phyloP scores from a whole-genome alignment of 1,140 invertebrate genomes.

The Plectus sambesii region DNA sequence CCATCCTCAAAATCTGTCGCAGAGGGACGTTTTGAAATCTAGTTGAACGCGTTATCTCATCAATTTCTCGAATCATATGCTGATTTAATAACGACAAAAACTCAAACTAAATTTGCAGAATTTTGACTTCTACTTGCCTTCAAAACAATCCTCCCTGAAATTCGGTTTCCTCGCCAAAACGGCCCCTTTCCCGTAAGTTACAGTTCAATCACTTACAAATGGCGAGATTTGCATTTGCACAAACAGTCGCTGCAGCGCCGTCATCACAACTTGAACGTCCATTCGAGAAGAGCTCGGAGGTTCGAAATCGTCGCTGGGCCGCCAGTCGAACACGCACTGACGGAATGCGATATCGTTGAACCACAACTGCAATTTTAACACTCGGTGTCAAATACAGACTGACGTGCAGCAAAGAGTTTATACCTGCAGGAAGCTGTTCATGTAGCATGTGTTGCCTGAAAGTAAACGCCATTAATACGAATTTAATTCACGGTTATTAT shows the following conservation, averaged over 20 bases:
- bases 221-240: slow-evolving; percentile 36
- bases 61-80: no score
- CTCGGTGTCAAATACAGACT: slow-evolving; percentile 11
- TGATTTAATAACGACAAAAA: no score
- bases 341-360: slow-evolving; percentile 41
- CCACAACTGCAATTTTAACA: slow-evolving; percentile 29
- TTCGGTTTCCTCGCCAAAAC: no score
- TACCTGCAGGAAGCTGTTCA: slow-evolving; percentile 43
- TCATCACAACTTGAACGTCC: slow-evolving; percentile 38
- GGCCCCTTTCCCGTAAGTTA: no score
- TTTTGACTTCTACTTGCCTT: no score
- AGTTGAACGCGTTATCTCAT: no score
- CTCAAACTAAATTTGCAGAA: no score
- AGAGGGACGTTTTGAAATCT: no score
- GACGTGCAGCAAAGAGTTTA: not conserved
- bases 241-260: slow-evolving; percentile 33
- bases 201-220: slow-evolving; percentile 27
- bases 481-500: no score
- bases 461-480: no score
- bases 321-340: slow-evolving; percentile 37
- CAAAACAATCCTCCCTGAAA: no score
- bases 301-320: slow-evolving; percentile 17
- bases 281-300: slow-evolving; percentile 27
- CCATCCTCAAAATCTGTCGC: no score
- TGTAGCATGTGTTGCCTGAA: slow-evolving; percentile 43